Percentiles rank a stretch among this genome's conserved stretches.
Conservation (phyloP, 2,113 vertebrate genomes). For the Haemorhous mexicanus region DNA sequence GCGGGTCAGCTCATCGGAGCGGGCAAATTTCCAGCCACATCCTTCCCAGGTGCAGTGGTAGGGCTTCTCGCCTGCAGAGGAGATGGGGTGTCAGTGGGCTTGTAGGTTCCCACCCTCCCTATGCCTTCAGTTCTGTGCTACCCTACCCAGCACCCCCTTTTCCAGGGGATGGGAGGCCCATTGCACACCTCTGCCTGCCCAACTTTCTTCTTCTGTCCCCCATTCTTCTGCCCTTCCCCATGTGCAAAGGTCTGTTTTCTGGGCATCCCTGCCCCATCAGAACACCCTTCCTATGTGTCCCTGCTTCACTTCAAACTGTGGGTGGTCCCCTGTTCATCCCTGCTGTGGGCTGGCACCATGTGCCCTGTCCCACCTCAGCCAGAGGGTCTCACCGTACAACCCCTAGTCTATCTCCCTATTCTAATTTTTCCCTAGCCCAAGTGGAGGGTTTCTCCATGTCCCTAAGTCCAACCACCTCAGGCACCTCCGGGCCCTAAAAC, state of each 20-base stretch:
- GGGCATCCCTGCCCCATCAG: too few relatives aligned
- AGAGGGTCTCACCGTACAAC: too few relatives aligned
- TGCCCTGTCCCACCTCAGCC: not conserved
- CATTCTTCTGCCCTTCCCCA: not conserved
- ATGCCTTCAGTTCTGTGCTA: not conserved
- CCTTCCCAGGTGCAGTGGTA: slow-evolving; percentile 98
- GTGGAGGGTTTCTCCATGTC: not conserved
- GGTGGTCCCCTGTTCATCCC: not conserved
- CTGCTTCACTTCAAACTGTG: not conserved
- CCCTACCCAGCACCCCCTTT: not conserved
- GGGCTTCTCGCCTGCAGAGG: slow-evolving; percentile 89
- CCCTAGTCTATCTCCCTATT: not conserved
- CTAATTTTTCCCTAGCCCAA: not conserved
- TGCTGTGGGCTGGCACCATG: not conserved
- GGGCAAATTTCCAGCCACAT: slow-evolving; percentile 95
- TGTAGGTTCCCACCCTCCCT: not conserved
- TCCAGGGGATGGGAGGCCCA: not conserved
- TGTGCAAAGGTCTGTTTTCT: not conserved
- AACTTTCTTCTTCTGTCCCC: not conserved
- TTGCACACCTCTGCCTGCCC: too few relatives aligned
- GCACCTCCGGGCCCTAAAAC: not conserved
- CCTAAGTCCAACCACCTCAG: not conserved
- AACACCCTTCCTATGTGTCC: not conserved
- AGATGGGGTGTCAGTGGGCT: not conserved
- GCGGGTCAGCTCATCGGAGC: slow-evolving; percentile 91